Percentiles rank a stretch among this genome's conserved stretches.
Evolutionary conservation across 2,888 invertebrate species (phyloP).

Genomic region (Coenonympha arcania): DNA sequence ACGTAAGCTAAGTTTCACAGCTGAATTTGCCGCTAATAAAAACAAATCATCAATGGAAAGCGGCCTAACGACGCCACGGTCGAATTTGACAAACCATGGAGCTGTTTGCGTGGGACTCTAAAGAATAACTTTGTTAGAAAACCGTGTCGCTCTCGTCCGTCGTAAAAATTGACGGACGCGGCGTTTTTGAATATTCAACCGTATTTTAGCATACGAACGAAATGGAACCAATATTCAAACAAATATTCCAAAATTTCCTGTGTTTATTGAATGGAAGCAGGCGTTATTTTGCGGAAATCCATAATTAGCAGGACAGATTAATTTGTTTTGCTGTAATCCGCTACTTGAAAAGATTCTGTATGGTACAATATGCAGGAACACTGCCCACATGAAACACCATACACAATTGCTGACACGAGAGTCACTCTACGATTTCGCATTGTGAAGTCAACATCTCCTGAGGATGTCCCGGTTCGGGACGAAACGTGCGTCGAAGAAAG

Average conservation of each 20-base stretch:
- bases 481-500: no score
- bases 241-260: slow-evolving; percentile 3
- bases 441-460: no score
- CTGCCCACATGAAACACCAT: no score
- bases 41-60: slow-evolving; percentile 56
- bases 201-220: slow-evolving; percentile 25
- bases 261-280: no score
- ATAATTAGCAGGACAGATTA: no score
- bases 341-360: no score
- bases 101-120: slow-evolving; percentile 35
- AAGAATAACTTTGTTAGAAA: slow-evolving; percentile 47
- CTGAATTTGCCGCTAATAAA: slow-evolving; percentile 34
- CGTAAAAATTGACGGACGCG: slow-evolving; percentile 43
- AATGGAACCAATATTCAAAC: slow-evolving; percentile 12
- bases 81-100: slow-evolving; percentile 53
- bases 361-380: no score
- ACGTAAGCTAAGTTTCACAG: neutral
- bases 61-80: slow-evolving; percentile 45
- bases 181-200: slow-evolving; percentile 40
- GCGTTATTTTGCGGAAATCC: no score
- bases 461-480: no score
- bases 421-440: no score
- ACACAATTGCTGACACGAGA: no score
- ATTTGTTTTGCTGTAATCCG: no score
- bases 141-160: slow-evolving; percentile 45